Evolutionary conservation across 1,140 invertebrate species (phyloP).

Genomic region (Melanaphis sacchari): DNA sequence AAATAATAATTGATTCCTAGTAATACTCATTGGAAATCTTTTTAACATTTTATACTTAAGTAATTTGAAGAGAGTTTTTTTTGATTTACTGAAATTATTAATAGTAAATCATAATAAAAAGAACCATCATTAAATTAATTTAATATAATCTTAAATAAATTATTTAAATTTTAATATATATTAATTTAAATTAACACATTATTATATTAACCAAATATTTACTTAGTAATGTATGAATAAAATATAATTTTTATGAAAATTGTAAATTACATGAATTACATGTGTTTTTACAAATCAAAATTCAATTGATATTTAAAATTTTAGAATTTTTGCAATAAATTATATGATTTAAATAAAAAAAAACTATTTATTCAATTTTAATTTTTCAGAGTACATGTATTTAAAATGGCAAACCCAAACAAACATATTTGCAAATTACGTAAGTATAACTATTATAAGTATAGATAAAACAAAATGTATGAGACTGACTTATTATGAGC

Average conservation of each 20-base stretch:
- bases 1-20: too few species aligned
- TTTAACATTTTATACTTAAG: too few species aligned
- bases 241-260: neutral
- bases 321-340: neutral
- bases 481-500: neutral
- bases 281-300: neutral
- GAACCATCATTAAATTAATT: neutral
- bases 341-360: neutral
- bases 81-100: neutral
- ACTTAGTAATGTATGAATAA: neutral
- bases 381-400: neutral
- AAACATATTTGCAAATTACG: conserved; percentile 48
- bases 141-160: neutral
- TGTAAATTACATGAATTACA: neutral
- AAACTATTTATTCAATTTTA: neutral
- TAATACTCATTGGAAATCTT: too few species aligned
- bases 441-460: conserved; percentile 8
- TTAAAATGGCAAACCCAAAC: conserved; percentile 37
- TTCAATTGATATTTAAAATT: neutral
- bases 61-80: neutral
- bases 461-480: neutral
- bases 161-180: neutral
- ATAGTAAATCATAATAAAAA: neutral
- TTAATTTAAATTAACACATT: neutral
- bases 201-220: neutral